Conservation (phyloP, 1,140 invertebrate species). For the Aphidius gifuensis region DNA sequence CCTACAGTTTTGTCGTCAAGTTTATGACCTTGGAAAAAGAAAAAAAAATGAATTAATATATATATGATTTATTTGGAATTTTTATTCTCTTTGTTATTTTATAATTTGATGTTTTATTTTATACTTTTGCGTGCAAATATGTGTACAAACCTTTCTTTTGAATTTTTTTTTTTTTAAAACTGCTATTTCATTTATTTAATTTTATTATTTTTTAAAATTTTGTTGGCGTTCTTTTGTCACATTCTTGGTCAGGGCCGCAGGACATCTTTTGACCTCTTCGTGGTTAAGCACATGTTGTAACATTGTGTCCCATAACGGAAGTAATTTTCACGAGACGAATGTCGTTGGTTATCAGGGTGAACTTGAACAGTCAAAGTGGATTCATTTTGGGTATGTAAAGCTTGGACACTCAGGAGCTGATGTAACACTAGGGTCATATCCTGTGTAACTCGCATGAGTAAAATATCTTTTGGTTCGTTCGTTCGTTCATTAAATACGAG, state of each 20-base stretch:
- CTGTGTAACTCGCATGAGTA: constrained; percentile 40
- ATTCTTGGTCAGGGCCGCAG: too few species aligned
- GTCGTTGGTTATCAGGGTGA: constrained; percentile 29
- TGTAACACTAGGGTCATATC: constrained; percentile 46
- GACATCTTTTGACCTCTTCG: too few species aligned
- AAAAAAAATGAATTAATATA: neutral
- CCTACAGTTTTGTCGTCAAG: constrained; percentile 6
- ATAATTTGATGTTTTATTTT: neutral
- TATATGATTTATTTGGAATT: neutral
- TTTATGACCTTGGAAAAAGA: constrained; percentile 10
- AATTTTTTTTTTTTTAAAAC: constrained; percentile 5
- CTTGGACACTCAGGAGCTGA: constrained; percentile 36
- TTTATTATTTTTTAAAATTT: too few species aligned
- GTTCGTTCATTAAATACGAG: constrained; percentile 33
- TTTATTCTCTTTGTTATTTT: neutral
- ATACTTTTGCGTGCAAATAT: constrained; percentile 7
- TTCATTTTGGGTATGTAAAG: constrained; percentile 46
- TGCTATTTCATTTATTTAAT: too few species aligned
- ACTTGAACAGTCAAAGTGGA: constrained; percentile 53
- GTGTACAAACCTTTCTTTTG: neutral
- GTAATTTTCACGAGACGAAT: constrained; percentile 55
- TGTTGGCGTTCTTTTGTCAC: too few species aligned
- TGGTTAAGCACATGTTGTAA: too few species aligned
- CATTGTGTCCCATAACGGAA: constrained; percentile 37
- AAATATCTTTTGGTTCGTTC: constrained; percentile 30